Evolutionary conservation across 1,140 invertebrate genomes (phyloP).

Genomic region (Anoplolepis gracilipes): DNA sequence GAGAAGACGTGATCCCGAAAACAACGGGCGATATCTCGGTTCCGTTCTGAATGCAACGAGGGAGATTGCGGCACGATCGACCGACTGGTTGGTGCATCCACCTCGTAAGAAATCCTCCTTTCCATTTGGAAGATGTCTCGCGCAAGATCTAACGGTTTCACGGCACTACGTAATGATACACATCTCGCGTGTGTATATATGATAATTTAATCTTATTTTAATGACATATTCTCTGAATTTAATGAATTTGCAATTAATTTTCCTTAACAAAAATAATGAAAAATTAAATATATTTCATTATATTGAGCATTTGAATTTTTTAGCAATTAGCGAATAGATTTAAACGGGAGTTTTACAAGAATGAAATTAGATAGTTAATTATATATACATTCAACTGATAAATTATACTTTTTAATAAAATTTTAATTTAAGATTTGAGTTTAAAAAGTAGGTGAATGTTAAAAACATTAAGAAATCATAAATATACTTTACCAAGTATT

Average conservation of each 20-base stretch:
- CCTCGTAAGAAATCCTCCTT: constrained; percentile 62
- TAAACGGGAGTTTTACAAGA: too few species aligned
- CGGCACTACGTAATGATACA: background rate
- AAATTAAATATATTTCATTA: too few species aligned
- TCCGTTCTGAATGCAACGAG: constrained; percentile 70
- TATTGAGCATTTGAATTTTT: background rate
- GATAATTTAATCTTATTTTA: background rate
- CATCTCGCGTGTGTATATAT: background rate
- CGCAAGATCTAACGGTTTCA: constrained; percentile 67
- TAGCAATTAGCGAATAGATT: background rate
- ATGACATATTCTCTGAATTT: background rate
- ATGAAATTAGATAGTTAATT: too few species aligned
- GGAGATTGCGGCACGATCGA: constrained; percentile 40
- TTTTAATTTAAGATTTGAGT: background rate
- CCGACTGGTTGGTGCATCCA: constrained; percentile 44
- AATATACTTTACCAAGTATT: background rate
- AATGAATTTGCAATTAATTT: background rate
- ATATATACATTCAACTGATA: too few species aligned
- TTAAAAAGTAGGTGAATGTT: background rate
- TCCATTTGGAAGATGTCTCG: constrained; percentile 57
- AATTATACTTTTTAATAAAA: too few species aligned
- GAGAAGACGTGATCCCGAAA: constrained; percentile 48
- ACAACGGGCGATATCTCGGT: constrained; percentile 64
- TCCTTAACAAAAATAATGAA: background rate
- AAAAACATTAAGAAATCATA: background rate